Evolutionary conservation across 2,888 invertebrate genomes (phyloP).

Genomic region (Eupithecia subfuscata): DNA sequence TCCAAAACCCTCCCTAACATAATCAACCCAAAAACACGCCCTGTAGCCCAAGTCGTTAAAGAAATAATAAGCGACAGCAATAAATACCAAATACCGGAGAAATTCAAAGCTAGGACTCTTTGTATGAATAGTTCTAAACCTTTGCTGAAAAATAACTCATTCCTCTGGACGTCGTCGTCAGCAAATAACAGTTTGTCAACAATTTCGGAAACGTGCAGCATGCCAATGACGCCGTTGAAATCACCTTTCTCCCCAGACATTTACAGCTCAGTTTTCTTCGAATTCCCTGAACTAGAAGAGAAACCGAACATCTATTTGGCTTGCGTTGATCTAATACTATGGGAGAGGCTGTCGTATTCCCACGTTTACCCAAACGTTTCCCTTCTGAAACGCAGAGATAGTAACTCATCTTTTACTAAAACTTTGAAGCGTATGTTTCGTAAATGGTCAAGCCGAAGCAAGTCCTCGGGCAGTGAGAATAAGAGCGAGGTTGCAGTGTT

Average conservation of each 20-base stretch:
- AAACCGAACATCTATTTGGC: slow-evolving; percentile 60
- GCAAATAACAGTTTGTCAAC: slow-evolving; percentile 66
- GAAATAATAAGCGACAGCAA: slow-evolving; percentile 65
- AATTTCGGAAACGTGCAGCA: slow-evolving; percentile 68
- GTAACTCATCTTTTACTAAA: slow-evolving; percentile 60
- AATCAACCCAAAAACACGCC: slow-evolving; percentile 45
- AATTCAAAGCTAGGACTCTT: slow-evolving; percentile 57
- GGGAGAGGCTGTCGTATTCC: slow-evolving; percentile 70
- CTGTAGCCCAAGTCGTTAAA: slow-evolving; percentile 65
- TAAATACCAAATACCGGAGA: slow-evolving; percentile 65
- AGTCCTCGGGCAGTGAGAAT: slow-evolving; percentile 54
- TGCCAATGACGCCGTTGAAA: slow-evolving; percentile 53
- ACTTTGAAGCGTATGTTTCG: slow-evolving; percentile 54
- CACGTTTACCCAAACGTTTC: slow-evolving; percentile 71
- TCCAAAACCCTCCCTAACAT: slow-evolving; percentile 21
- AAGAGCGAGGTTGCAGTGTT: slow-evolving; percentile 70
- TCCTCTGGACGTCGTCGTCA: slow-evolving; percentile 60
- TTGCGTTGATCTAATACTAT: slow-evolving; percentile 74
- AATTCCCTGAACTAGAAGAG: slow-evolving; percentile 62
- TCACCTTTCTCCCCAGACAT: slow-evolving; percentile 66
- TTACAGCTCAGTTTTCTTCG: slow-evolving; percentile 76
- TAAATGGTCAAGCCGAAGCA: slow-evolving; percentile 59
- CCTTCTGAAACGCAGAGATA: slow-evolving; percentile 56
- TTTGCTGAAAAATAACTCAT: slow-evolving; percentile 66
- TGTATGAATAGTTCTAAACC: slow-evolving; percentile 53